Evolutionary conservation across 2,113 vertebrate genomes (phyloP).

Genomic region (Otis tarda): DNA sequence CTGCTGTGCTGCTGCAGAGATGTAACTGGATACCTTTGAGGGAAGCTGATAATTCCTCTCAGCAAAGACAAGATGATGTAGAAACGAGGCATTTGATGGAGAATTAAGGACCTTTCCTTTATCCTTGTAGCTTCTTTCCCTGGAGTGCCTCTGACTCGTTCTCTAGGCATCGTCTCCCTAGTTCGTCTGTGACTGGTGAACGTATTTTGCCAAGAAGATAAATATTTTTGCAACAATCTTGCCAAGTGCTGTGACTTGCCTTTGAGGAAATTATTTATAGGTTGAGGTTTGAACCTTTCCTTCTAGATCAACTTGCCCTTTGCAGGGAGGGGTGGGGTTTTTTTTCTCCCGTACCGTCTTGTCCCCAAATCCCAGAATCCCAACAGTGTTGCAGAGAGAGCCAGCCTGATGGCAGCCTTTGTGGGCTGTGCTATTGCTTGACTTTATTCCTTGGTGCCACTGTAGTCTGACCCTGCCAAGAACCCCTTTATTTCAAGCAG

Average conservation of each 20-base stretch:
- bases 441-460: background rate
- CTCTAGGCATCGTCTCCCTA: conserved; percentile 2
- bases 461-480: background rate
- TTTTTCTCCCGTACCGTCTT: background rate
- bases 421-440: background rate
- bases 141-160: background rate
- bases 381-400: background rate
- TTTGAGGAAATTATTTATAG: background rate
- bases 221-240: conserved; percentile 24
- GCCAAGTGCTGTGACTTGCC: conserved; percentile 18
- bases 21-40: background rate
- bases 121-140: background rate
- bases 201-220: conserved; percentile 36
- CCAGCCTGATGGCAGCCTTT: background rate
- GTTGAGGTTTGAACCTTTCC: background rate
- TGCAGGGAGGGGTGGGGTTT: background rate
- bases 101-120: background rate
- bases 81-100: background rate
- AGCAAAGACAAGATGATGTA: background rate
- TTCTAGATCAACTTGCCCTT: background rate
- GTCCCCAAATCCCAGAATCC: background rate
- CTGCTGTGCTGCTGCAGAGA: background rate
- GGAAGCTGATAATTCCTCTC: background rate
- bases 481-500: background rate
- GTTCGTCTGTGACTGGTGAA: background rate